phyloP scores from a whole-genome alignment of 1,140 invertebrate genomes.

The Drosophila parvula region DNA sequence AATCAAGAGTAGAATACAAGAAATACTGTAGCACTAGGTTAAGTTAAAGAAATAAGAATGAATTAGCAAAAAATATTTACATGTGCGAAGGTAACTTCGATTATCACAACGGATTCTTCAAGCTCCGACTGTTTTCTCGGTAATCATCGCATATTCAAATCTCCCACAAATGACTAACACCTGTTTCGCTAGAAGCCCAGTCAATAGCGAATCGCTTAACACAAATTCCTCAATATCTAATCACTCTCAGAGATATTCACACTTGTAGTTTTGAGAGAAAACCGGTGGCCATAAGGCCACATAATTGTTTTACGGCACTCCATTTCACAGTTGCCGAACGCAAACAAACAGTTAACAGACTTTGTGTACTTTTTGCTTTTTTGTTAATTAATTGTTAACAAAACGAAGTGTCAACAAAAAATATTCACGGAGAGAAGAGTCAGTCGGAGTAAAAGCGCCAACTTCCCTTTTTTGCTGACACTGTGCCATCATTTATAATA shows the following conservation, averaged over 20 bases:
- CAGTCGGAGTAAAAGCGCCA: conserved; percentile 39
- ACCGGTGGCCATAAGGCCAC: conserved; percentile 25
- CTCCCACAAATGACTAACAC: conserved; percentile 32
- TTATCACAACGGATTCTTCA: background rate
- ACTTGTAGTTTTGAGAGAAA: conserved; percentile 12
- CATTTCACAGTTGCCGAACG: conserved; percentile 40
- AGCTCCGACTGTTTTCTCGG: conserved; percentile 9
- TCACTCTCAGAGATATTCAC: conserved; percentile 3
- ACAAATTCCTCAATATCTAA: conserved; percentile 37
- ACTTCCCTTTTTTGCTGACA: conserved; percentile 57
- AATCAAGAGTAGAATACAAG: background rate
- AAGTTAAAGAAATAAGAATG: background rate
- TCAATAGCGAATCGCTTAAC: conserved; percentile 47
- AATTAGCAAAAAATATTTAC: background rate
- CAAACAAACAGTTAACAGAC: conserved; percentile 57
- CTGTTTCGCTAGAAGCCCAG: conserved; percentile 23
- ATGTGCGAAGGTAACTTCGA: conserved; percentile 4
- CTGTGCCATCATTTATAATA: conserved; percentile 28
- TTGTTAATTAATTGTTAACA: conserved; percentile 77
- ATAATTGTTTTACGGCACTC: conserved; percentile 66
- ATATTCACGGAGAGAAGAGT: conserved; percentile 2
- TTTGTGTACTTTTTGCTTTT: conserved; percentile 37
- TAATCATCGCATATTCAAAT: conserved; percentile 19
- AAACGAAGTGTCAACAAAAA: conserved; percentile 64
- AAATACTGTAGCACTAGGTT: too few species aligned